Percentiles rank a stretch among this genome's conserved stretches.
Evolutionary conservation across 2,113 vertebrate species (phyloP).

Genomic region (Addax nasomaculatus): DNA sequence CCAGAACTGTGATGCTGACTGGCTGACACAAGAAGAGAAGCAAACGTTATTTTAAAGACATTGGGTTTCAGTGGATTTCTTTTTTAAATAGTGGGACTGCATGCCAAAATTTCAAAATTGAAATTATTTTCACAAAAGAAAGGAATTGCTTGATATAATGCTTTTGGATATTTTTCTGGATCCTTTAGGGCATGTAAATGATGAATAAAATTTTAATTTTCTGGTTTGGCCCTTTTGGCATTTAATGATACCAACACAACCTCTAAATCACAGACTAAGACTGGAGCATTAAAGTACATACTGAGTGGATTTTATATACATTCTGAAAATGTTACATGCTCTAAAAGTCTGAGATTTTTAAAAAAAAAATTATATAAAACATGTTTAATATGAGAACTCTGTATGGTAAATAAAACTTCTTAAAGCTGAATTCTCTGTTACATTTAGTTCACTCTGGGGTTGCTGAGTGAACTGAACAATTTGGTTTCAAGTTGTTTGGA

Average conservation of each 20-base stretch:
- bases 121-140: slow-evolving; percentile 80
- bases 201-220: slow-evolving; percentile 50
- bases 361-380: neutral
- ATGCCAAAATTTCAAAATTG: slow-evolving; percentile 70
- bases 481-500: slow-evolving; percentile 36
- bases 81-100: slow-evolving; percentile 60
- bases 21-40: neutral
- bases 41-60: slow-evolving; percentile 61
- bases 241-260: slow-evolving; percentile 52
- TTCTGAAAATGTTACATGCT: neutral
- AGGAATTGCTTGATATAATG: slow-evolving; percentile 72
- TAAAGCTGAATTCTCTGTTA: slow-evolving; percentile 1
- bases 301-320: neutral
- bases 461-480: neutral
- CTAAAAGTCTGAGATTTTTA: neutral
- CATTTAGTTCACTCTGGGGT: neutral
- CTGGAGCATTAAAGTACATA: neutral
- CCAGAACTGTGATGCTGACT: slow-evolving; percentile 14
- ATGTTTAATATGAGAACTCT: neutral
- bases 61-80: slow-evolving; percentile 59
- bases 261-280: slow-evolving; percentile 33
- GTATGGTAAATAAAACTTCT: slow-evolving; percentile 16
- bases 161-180: slow-evolving; percentile 73
- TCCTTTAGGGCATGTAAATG: slow-evolving; percentile 62
- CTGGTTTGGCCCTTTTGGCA: slow-evolving; percentile 57